phyloP scores from a whole-genome alignment of 2,888 invertebrate genomes.

The Girardia tigrina region DNA sequence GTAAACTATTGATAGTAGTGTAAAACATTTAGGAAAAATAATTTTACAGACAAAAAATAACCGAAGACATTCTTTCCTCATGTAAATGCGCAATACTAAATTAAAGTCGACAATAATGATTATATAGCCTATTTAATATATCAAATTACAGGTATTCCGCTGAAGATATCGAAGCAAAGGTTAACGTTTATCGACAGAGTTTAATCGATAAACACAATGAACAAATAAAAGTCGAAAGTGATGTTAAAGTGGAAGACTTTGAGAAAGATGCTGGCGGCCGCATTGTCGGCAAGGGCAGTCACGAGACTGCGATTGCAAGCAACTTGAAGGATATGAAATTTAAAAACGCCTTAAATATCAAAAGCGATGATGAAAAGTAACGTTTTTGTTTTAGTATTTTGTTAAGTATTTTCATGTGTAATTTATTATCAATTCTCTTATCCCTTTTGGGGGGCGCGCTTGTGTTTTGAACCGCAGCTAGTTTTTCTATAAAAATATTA shows the following conservation, averaged over 20 bases:
- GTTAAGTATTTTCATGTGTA: no score
- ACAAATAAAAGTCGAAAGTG: neutral
- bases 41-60: no score
- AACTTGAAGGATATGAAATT: neutral
- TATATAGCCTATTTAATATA: neutral
- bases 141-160: neutral
- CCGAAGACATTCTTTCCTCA: no score
- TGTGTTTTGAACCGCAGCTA: no score
- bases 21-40: no score
- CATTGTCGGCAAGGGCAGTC: neutral
- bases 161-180: constrained; percentile 8
- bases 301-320: neutral
- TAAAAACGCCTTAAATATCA: neutral
- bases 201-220: neutral
- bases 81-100: no score
- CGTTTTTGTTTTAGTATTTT: no score
- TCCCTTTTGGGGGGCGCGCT: no score
- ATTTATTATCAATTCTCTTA: no score
- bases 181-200: neutral
- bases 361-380: constrained; percentile 13
- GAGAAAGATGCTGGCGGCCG: neutral
- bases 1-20: no score
- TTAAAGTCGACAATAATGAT: no score
- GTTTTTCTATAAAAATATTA: no score
- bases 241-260: neutral